phyloP scores from a whole-genome alignment of 2,797 vertebrate genomes.

The Cyprinella venusta region DNA sequence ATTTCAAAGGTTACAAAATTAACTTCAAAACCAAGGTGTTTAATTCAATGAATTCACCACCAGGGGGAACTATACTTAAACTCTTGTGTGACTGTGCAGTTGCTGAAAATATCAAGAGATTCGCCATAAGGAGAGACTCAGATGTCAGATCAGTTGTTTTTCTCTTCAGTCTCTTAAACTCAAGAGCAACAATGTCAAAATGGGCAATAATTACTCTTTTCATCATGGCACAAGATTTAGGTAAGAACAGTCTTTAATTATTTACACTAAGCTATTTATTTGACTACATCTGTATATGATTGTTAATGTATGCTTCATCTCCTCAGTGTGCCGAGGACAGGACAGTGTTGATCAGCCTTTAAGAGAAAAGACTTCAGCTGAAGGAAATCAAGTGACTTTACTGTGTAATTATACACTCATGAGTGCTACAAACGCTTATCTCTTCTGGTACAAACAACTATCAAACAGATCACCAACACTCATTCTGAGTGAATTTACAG shows the following conservation, averaged over 20 bases:
- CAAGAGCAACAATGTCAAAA: conserved; percentile 8
- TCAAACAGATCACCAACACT: conserved; percentile 18
- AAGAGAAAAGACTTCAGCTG: neutral
- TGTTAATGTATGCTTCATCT: neutral
- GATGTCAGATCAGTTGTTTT: neutral
- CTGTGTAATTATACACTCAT: neutral
- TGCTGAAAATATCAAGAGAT: neutral
- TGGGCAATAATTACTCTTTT: neutral
- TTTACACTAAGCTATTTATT: neutral
- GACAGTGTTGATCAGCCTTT: neutral
- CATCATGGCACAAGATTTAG: neutral
- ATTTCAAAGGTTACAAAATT: neutral
- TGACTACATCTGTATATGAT: neutral
- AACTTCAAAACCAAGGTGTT: neutral
- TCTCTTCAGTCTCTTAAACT: neutral
- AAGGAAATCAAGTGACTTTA: neutral
- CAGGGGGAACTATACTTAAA: neutral
- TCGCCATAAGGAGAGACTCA: neutral
- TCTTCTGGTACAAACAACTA: conserved; percentile 52
- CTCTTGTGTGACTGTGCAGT: neutral
- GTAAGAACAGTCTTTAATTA: neutral
- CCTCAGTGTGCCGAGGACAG: conserved; percentile 17
- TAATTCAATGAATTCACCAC: neutral
- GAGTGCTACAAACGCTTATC: neutral
- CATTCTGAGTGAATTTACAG: neutral